Evolutionary conservation across 1,140 invertebrate genomes (phyloP), one percentile per base, ranked within the genome.

Genomic region (Parapsyche elsis): DNA sequence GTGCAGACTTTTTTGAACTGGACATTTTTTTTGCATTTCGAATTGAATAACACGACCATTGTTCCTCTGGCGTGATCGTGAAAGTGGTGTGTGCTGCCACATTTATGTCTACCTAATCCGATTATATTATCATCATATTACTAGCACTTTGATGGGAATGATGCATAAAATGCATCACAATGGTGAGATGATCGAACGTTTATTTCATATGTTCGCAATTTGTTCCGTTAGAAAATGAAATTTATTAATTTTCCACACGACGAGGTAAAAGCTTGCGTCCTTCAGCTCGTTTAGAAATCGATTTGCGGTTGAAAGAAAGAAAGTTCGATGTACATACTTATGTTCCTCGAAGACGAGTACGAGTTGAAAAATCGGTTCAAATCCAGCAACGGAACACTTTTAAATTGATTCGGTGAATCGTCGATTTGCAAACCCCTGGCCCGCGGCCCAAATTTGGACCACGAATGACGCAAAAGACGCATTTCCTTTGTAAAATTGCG

Each of bases 1-100:
- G 1, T 9, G 57, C 16, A 16, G 19, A 14, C 5, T 7, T 14
- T 57, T 61, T 61, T 61, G 57, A 61, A 61, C 57, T 19, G 16
- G 16, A 9, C 14, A 57, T 12, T 57, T 61, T 61, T 19, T 53
- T 53, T 53, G 30, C 30, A 38, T 38, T 5, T 53, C 16, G 9
- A 16, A 21, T 61, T 61, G 57, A 61, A 61, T 61, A 61, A 61
- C 16, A 61, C 9, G 57, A 19, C 57, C 16, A 61, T 61, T 61
- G 57, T 61, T 61, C 9, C 1, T 5, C 7, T 9, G 14, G 57
- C 16, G 16, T n/a, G 57, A 61, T 61, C 16, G 57, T 61, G 57
- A 61, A 61, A 61, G 57, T 61, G 57, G 21, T 16, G 2, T 53
- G 30, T 7, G 30, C 7, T 1, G 30, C 1, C n/a, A n/a, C n/a